Base-by-base conservation (phyloP, 2,888 invertebrate species). In the Drosophila diplacantha region DNA sequence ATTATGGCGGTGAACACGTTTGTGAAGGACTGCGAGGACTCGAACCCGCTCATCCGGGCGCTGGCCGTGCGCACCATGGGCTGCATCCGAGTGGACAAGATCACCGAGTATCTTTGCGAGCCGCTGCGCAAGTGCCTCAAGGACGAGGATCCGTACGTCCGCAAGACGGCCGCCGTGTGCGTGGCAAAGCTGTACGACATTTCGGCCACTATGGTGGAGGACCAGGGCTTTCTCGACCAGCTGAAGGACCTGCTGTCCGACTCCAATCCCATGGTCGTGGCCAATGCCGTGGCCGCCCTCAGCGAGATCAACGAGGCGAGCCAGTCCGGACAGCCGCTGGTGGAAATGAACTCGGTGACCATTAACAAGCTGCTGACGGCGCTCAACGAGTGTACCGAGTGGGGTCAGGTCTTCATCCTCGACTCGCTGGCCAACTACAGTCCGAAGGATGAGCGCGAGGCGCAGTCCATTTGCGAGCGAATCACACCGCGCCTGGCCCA, bases 1-100 rank as follows among this genome's bases (percentile, higher is more conserved):
- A 99, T 99, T 68, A 98, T 99, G 98, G 99, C 99, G 12, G 99
- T 99, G 61, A 99, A 99, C 90, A 99, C 99, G 8, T 99, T 99
- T 90, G 99, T 99, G 73, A 99, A 98, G 94, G 99, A 99, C 90
- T 99, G 99, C 90, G 99, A 99, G 90, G 99, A 99, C 89, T 97
- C 98, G 12, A 99, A 99, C 90, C 99, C 99, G 31, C 90, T 99
- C 87, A 99, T 99, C 86, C 92, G 99, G 74, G 99, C 99, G 3
- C 90, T 99, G 85, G 99, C 99, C 34, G 99, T 99, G 31, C 91
- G 99, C 62, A 99, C 99, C 18, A 99, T 99, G 99, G 99, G 99
- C 54, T 99, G 99, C 88, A 99, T 99, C 86, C 92, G 99, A 14
- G 99, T 99, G 56, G 99, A 99, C 90, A 99, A 99, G 91, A 99